Evolutionary conservation across 2,113 vertebrate genomes (phyloP).

Genomic region (Protomyctophum bolini): DNA sequence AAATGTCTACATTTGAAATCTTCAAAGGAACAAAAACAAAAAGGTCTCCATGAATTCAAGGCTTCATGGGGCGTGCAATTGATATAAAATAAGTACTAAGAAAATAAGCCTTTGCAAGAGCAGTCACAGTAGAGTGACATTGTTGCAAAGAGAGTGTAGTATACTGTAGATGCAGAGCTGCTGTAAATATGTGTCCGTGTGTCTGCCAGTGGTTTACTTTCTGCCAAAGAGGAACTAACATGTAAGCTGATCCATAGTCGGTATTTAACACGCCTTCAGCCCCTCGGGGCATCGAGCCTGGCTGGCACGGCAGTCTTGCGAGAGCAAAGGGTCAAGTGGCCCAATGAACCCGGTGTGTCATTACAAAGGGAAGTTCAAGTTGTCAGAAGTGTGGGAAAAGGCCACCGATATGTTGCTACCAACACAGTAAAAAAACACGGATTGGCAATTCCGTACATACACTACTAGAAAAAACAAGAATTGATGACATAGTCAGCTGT

Average conservation of each 20-base stretch:
- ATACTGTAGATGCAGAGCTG: not conserved
- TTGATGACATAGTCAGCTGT: too few species aligned
- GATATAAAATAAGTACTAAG: too few species aligned
- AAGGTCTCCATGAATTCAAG: too few species aligned
- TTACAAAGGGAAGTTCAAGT: constrained; percentile 22
- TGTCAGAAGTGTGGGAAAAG: constrained; percentile 16
- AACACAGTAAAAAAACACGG: too few species aligned
- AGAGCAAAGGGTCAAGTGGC: constrained; percentile 32
- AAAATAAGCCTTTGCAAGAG: too few species aligned
- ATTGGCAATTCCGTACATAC: too few species aligned
- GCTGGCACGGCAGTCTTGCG: not conserved
- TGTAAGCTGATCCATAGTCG: constrained; percentile 17
- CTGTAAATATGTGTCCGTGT: constrained; percentile 1
- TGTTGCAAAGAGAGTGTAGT: not conserved
- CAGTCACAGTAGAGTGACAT: not conserved
- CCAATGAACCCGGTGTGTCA: constrained; percentile 12
- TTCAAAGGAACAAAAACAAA: too few species aligned
- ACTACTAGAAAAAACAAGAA: too few species aligned
- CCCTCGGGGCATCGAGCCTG: constrained; percentile 16
- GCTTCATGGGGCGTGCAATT: too few species aligned
- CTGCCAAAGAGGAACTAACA: not conserved
- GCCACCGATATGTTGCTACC: not conserved
- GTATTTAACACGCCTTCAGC: constrained; percentile 25
- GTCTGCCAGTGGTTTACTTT: not conserved
- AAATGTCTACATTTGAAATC: too few species aligned